Evolutionary conservation across 2,113 vertebrate genomes (phyloP).

Genomic region (Xerus inauris): DNA sequence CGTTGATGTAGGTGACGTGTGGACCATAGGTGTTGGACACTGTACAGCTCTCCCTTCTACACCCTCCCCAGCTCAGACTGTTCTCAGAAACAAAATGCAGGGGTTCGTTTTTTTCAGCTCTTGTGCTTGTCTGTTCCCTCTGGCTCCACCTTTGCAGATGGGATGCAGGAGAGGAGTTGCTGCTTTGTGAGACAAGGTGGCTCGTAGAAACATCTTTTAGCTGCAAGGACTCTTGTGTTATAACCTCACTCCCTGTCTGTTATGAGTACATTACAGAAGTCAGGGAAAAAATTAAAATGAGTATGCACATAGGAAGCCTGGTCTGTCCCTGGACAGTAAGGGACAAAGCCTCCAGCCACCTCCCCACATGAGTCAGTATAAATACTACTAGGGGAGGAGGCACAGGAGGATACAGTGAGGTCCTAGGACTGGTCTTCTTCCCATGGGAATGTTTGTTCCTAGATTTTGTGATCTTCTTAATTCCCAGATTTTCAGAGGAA

Average conservation of each 20-base stretch:
- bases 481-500: not conserved
- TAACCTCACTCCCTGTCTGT: not conserved
- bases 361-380: not conserved
- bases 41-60: no score
- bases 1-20: not conserved
- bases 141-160: not conserved
- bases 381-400: not conserved
- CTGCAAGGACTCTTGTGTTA: not conserved
- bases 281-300: not conserved
- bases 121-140: not conserved
- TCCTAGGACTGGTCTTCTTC: not conserved
- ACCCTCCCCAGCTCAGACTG: rapidly evolving
- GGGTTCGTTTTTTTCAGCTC: not conserved
- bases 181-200: not conserved
- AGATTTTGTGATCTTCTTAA: not conserved
- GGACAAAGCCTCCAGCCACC: not conserved
- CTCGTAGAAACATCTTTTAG: not conserved
- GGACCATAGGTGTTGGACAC: not conserved
- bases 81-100: not conserved
- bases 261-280: not conserved
- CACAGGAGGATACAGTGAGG: not conserved
- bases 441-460: not conserved
- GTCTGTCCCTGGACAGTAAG: not conserved
- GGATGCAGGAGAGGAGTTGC: no score
- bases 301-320: not conserved